These are phyloP conservation scores for Prosopocoilus inquinatus DNA, from an alignment of 2,888 invertebrate species.

Conservation along the genomic window DNA sequence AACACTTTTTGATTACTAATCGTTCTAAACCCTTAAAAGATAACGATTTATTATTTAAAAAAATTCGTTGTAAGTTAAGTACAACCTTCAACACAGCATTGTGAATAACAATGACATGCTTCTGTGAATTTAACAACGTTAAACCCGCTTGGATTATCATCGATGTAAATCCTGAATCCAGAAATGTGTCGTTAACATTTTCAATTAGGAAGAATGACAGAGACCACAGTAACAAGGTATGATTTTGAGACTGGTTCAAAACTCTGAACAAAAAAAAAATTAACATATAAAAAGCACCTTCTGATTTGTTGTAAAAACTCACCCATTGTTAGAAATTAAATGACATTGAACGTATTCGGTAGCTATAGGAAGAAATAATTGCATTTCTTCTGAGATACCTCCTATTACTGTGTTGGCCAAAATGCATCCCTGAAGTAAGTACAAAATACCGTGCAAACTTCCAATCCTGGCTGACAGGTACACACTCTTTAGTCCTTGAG, in stretches of 20 bases:
- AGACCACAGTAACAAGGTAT: conserved; percentile 70
- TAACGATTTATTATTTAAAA: conserved; percentile 1
- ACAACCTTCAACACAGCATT: conserved; percentile 48
- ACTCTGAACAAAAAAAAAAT: conserved; percentile 31
- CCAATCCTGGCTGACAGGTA: conserved; percentile 63
- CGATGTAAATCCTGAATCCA: conserved; percentile 58
- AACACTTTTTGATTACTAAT: conserved; percentile 57
- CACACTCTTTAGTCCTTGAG: conserved; percentile 59
- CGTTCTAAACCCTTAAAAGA: conserved; percentile 66
- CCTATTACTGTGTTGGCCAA: conserved; percentile 51
- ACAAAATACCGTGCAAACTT: conserved; percentile 65
- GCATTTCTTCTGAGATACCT: conserved; percentile 53
- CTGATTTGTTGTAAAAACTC: conserved; percentile 20
- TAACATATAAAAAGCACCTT: neutral
- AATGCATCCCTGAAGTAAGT: conserved; percentile 61
- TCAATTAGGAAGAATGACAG: conserved; percentile 74
- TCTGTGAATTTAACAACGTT: conserved; percentile 51
- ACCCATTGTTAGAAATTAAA: conserved; percentile 48
- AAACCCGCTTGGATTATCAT: conserved; percentile 60
- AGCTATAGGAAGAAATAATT: conserved; percentile 53
- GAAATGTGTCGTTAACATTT: conserved; percentile 64
- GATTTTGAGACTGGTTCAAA: conserved; percentile 55
- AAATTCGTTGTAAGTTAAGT: conserved; percentile 29
- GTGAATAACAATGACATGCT: conserved; percentile 51
- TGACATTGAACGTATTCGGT: conserved; percentile 56